Evolutionary conservation across 2,888 invertebrate species (phyloP).

Genomic region (Colostygia pectinataria): DNA sequence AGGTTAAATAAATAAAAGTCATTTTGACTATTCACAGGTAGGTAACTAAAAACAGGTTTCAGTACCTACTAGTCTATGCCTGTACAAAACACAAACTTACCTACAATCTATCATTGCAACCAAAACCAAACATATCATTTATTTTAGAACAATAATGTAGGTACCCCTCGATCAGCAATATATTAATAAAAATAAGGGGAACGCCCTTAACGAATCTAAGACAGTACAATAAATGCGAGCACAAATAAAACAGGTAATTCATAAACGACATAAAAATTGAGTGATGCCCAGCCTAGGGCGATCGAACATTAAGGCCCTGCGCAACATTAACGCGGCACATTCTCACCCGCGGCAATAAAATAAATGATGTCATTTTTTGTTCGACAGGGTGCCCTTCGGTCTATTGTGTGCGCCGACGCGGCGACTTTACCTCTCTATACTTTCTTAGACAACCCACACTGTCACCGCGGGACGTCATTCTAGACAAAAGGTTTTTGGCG

Average conservation of each 20-base stretch:
- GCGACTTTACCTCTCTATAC: constrained; percentile 56
- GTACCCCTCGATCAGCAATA: constrained; percentile 5
- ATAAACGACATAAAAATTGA: constrained; percentile 40
- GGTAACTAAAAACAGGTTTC: too few species aligned
- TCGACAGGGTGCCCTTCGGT: constrained; percentile 69
- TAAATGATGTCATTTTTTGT: constrained; percentile 83
- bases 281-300: constrained; percentile 72
- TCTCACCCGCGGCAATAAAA: constrained; percentile 81
- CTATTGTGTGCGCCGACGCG: constrained; percentile 62
- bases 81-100: too few species aligned
- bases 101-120: too few species aligned
- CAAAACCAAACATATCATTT: too few species aligned
- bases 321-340: constrained; percentile 78
- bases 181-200: constrained; percentile 21
- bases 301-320: constrained; percentile 73
- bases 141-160: too few species aligned
- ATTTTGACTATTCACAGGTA: too few species aligned
- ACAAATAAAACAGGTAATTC: constrained; percentile 32
- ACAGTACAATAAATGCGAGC: constrained; percentile 24
- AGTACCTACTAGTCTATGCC: too few species aligned
- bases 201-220: constrained; percentile 24
- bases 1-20: too few species aligned
- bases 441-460: constrained; percentile 50
- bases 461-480: constrained; percentile 65
- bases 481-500: constrained; percentile 79